A percentile compares a stretch with the other conserved stretches of the same genome.
These are phyloP conservation scores for Lacanobia wlatinum DNA, from an alignment of 2,888 invertebrate genomes.

Conservation along the genomic window DNA sequence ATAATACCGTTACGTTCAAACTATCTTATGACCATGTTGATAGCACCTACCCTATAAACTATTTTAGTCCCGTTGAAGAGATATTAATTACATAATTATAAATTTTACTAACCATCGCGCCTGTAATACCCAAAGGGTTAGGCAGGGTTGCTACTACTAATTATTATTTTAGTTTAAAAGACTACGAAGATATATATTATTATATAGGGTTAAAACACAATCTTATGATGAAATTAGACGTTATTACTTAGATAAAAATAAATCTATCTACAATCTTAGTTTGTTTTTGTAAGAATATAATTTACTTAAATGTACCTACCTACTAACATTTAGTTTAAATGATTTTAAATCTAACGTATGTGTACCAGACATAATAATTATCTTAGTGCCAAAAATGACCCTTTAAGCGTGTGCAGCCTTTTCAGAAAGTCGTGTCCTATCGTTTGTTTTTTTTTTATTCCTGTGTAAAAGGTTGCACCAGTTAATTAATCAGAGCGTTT, in stretches of 20 bases:
- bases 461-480: constrained; percentile 52
- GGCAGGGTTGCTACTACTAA: constrained; percentile 26
- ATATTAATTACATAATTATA: constrained; percentile 28
- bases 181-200: constrained; percentile 46
- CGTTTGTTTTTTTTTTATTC: constrained; percentile 29
- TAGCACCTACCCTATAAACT: constrained; percentile 26
- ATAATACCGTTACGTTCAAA: constrained; percentile 59
- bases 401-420: constrained; percentile 56
- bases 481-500: constrained; percentile 63
- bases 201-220: constrained; percentile 62
- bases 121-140: constrained; percentile 45
- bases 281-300: constrained; percentile 43
- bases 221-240: constrained; percentile 69
- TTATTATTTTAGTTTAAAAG: constrained; percentile 36
- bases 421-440: constrained; percentile 40
- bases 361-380: constrained; percentile 52
- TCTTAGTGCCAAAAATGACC: constrained; percentile 70
- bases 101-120: constrained; percentile 14
- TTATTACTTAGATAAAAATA: constrained; percentile 53
- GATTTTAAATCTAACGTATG: constrained; percentile 32
- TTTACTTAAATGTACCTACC: constrained; percentile 35
- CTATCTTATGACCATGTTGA: constrained; percentile 45
- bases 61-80: constrained; percentile 29
- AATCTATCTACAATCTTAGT: constrained; percentile 35
- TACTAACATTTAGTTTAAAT: constrained; percentile 21